phyloP scores from a whole-genome alignment of 1,140 invertebrate genomes.

The Rhynchophorus ferrugineus region DNA sequence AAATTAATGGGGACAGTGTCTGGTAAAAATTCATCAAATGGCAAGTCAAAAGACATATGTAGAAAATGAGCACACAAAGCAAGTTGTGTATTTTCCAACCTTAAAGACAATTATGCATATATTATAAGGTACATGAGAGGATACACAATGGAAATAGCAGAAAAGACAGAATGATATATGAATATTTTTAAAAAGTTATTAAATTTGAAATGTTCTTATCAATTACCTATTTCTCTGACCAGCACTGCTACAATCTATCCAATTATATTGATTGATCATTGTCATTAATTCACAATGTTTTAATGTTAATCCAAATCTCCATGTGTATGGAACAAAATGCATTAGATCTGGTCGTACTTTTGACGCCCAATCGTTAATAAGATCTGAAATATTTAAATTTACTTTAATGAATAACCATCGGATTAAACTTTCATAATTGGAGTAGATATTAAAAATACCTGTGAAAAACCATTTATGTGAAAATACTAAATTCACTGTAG shows the following conservation, averaged over 20 bases:
- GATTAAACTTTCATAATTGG: no score
- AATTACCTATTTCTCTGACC: conserved; percentile 52
- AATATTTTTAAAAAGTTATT: no score
- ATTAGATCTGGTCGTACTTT: conserved; percentile 85
- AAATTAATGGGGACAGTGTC: conserved; percentile 79
- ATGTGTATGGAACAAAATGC: conserved; percentile 95
- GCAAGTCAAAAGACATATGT: conserved; percentile 86
- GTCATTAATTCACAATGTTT: conserved; percentile 96
- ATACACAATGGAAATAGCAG: no score
- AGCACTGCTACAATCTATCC: conserved; percentile 95
- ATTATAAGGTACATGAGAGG: no score
- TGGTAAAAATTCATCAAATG: conserved; percentile 87
- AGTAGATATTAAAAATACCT: conserved; percentile 54
- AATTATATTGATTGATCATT: conserved; percentile 94
- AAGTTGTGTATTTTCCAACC: conserved; percentile 79
- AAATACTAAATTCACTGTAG: conserved; percentile 85
- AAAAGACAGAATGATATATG: no score
- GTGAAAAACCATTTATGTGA: conserved; percentile 93
- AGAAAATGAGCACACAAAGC: conserved; percentile 90
- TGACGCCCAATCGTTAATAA: conserved; percentile 94
- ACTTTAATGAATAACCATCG: conserved; percentile 11
- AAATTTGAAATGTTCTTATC: neutral
- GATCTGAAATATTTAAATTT: conserved; percentile 48
- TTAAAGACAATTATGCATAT: conserved; percentile 3
- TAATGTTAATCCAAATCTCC: conserved; percentile 82